phyloP scores from a whole-genome alignment of 2,797 vertebrate species.

The Graptemys geographica region DNA sequence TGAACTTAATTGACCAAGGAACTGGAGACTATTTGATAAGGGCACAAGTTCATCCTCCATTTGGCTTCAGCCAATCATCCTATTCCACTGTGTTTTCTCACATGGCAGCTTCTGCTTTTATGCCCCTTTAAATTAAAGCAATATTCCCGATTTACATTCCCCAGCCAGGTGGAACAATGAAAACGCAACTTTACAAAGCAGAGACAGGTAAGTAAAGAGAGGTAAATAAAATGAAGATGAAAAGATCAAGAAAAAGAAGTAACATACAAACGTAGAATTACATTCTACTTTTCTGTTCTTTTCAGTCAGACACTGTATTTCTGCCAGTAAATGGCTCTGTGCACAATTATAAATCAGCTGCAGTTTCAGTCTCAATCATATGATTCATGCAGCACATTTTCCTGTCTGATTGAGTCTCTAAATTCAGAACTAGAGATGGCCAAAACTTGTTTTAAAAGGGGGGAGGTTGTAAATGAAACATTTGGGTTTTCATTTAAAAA shows the following conservation, averaged over 20 bases:
- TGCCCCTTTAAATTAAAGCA: slow-evolving; percentile 45
- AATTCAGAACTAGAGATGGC: accelerated
- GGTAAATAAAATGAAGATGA: slow-evolving; percentile 1
- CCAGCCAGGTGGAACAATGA: slow-evolving; percentile 32
- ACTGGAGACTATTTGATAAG: neutral
- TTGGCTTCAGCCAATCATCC: neutral
- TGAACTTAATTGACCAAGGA: neutral
- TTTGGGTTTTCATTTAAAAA: no score
- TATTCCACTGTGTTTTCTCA: slow-evolving; percentile 27
- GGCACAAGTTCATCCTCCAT: neutral
- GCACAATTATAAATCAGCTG: slow-evolving; percentile 33
- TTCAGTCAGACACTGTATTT: no score
- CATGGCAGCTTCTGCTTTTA: neutral
- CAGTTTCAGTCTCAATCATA: slow-evolving; percentile 20
- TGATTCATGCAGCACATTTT: slow-evolving; percentile 43
- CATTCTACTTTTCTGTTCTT: no score
- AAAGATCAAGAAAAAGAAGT: neutral
- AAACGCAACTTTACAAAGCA: slow-evolving; percentile 31
- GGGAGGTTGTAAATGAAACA: no score
- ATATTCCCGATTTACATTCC: slow-evolving; percentile 31
- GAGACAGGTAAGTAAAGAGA: neutral
- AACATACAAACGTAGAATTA: slow-evolving; percentile 6
- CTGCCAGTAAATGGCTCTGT: neutral
- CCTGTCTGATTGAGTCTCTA: slow-evolving; percentile 30
- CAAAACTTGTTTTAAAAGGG: no score